Conservation (phyloP, 2,888 invertebrate species). For the Macropis europaea region DNA sequence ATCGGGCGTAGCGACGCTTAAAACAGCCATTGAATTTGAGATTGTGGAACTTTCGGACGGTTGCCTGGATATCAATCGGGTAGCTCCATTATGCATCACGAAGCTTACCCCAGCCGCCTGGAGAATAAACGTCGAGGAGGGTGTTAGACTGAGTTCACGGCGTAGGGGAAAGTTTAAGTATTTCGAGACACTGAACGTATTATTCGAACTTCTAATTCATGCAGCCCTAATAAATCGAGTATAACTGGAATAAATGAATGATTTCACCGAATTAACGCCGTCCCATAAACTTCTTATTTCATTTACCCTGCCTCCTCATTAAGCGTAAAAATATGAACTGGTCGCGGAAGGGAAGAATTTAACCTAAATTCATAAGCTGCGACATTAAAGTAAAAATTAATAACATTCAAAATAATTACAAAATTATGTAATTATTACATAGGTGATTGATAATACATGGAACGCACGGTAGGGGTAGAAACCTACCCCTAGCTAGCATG, state of each 20-base stretch:
- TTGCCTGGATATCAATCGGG: constrained; percentile 51
- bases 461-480: no score
- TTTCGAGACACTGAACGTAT: constrained; percentile 29
- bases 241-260: not conserved
- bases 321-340: not conserved
- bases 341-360: not conserved
- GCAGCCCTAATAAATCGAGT: constrained; percentile 20
- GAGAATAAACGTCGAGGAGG: constrained; percentile 46
- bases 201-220: constrained; percentile 24
- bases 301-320: not conserved
- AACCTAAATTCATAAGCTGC: no score
- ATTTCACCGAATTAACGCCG: not conserved
- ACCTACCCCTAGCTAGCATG: not conserved
- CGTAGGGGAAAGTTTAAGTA: constrained; percentile 51
- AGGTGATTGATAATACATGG: no score
- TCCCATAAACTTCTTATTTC: not conserved
- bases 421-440: not conserved
- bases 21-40: constrained; percentile 38
- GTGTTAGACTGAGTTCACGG: constrained; percentile 39
- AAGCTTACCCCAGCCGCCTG: constrained; percentile 39
- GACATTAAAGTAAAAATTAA: no score
- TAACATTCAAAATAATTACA: no score
- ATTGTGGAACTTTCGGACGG: constrained; percentile 42
- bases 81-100: constrained; percentile 51
- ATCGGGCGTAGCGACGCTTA: constrained; percentile 14